Conservation (phyloP, 2,888 invertebrate genomes). For the Aethes cnicana region DNA sequence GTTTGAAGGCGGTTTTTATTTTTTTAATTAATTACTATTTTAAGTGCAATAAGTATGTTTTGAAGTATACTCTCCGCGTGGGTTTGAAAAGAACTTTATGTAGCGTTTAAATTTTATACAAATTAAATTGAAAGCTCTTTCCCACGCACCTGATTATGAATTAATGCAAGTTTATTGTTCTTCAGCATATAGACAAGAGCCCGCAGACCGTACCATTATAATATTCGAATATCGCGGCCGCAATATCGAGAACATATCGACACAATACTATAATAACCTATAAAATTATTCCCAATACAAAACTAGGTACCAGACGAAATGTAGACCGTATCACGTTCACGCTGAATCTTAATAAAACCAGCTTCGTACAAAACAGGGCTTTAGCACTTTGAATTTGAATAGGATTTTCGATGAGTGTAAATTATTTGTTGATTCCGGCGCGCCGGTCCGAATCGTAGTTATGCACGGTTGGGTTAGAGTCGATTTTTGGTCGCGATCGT, state of each 20-base stretch:
- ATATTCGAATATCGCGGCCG: slow-evolving; percentile 10
- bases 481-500: slow-evolving; percentile 37
- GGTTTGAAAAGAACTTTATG: too few relatives aligned
- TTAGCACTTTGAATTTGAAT: slow-evolving; percentile 38
- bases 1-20: too few relatives aligned
- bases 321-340: slow-evolving; percentile 73
- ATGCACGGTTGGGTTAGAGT: slow-evolving; percentile 39
- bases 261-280: slow-evolving; percentile 62
- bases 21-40: too few relatives aligned
- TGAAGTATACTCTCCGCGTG: too few relatives aligned
- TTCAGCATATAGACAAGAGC: too few relatives aligned
- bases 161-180: too few relatives aligned
- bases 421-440: slow-evolving; percentile 24
- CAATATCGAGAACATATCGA: slow-evolving; percentile 30
- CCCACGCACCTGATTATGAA: too few relatives aligned
- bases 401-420: slow-evolving; percentile 21
- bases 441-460: slow-evolving; percentile 42
- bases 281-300: slow-evolving; percentile 79
- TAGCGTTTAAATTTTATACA: too few relatives aligned
- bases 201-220: too few relatives aligned
- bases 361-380: slow-evolving; percentile 42
- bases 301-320: slow-evolving; percentile 72
- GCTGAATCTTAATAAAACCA: slow-evolving; percentile 65
- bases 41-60: too few relatives aligned
- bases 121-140: too few relatives aligned